These are phyloP conservation scores for Mamestra configurata DNA, from an alignment of 1,140 invertebrate genomes.

Conservation along the genomic window DNA sequence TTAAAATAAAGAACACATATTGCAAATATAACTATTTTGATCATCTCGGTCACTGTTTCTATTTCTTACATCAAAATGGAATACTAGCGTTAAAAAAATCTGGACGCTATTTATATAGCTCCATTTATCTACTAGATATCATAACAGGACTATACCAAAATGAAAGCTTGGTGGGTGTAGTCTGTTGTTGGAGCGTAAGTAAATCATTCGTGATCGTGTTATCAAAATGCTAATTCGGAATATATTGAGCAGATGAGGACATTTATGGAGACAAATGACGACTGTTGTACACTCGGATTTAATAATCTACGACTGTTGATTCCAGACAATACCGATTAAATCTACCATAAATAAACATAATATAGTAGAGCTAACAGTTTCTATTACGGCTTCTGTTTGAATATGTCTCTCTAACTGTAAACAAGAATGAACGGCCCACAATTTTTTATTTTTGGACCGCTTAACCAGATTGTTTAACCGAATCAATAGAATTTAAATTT, in stretches of 20 bases:
- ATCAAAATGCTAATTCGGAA: slow-evolving; percentile 16
- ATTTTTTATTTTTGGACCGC: not conserved
- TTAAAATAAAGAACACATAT: slow-evolving; percentile 8
- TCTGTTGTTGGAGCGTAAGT: not conserved
- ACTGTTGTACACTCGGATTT: not conserved
- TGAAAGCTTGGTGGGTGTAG: not conserved
- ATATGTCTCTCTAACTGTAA: not conserved
- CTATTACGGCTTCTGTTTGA: not conserved
- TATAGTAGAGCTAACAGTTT: not conserved
- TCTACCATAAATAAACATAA: not conserved
- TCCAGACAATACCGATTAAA: not conserved
- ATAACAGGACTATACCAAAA: not conserved
- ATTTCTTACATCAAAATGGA: not conserved
- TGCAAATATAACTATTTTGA: not conserved
- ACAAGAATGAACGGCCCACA: not conserved
- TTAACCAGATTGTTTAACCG: not conserved
- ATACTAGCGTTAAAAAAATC: not conserved
- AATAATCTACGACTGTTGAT: not conserved
- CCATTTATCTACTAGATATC: not conserved
- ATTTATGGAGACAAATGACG: slow-evolving; percentile 3
- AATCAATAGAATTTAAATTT: too few relatives aligned
- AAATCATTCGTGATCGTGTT: not conserved
- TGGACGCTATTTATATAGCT: not conserved
- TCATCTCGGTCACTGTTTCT: not conserved
- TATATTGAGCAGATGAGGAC: slow-evolving; percentile 6